Conservation (phyloP, 2,888 invertebrate genomes). For the Catocala sponsa region DNA sequence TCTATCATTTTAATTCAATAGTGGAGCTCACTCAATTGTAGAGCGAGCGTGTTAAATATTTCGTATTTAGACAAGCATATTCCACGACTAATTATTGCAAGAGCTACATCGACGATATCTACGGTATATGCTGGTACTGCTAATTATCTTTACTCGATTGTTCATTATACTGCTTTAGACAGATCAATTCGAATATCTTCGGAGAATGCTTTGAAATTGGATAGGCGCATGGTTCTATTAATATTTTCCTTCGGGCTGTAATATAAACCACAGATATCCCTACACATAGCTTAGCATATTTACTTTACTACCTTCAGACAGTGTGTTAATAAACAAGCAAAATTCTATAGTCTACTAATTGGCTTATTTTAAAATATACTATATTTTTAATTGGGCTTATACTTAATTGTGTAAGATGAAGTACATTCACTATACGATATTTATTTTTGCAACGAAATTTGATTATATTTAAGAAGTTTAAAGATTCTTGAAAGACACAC, state of each 20-base stretch:
- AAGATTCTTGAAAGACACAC: too few relatives aligned
- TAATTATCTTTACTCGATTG: constrained; percentile 36
- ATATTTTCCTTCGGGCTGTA: constrained; percentile 38
- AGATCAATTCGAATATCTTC: constrained; percentile 36
- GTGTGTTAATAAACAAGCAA: too few relatives aligned
- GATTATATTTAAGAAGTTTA: too few relatives aligned
- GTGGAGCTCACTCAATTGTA: neutral
- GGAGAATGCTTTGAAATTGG: constrained; percentile 37
- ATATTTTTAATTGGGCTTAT: too few relatives aligned
- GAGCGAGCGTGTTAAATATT: constrained; percentile 27
- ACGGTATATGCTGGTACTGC: constrained; percentile 11
- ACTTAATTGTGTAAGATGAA: too few relatives aligned
- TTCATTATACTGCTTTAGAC: constrained; percentile 33
- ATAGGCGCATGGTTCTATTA: constrained; percentile 24
- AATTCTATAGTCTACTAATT: too few relatives aligned
- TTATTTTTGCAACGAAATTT: too few relatives aligned
- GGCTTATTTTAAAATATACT: too few relatives aligned
- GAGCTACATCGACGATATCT: constrained; percentile 14
- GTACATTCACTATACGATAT: too few relatives aligned
- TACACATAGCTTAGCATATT: neutral
- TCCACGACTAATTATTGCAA: constrained; percentile 27
- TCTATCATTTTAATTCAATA: too few relatives aligned
- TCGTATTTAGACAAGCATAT: constrained; percentile 26
- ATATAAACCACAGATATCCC: neutral
- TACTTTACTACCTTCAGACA: neutral